Evolutionary conservation across 2,113 vertebrate genomes (phyloP).

Genomic region (Colossoma macropomum): DNA sequence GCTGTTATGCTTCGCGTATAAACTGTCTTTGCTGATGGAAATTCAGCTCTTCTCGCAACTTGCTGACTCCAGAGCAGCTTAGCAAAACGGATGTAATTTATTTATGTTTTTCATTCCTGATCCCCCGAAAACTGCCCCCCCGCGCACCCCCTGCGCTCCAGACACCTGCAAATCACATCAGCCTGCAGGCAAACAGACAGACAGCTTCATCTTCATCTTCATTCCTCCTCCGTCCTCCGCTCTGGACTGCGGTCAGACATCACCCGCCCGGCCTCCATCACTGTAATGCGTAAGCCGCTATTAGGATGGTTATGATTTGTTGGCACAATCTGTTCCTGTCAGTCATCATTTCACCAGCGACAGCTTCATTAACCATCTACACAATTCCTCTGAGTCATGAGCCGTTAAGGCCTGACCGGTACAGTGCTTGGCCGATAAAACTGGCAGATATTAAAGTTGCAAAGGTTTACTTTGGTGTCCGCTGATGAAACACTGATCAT

Average conservation of each 20-base stretch:
- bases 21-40: slow-evolving; percentile 79
- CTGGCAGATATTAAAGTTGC: too few species aligned
- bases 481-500: too few species aligned
- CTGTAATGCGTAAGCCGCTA: background rate
- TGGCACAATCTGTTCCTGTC: slow-evolving; percentile 10
- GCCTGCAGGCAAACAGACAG: slow-evolving; percentile 32
- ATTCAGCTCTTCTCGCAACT: slow-evolving; percentile 66
- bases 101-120: slow-evolving; percentile 59
- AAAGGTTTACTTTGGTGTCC: too few species aligned
- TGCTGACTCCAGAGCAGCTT: slow-evolving; percentile 70
- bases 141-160: background rate
- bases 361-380: background rate
- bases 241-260: background rate
- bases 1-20: slow-evolving; percentile 80
- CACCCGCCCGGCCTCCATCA: background rate
- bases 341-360: background rate
- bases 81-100: slow-evolving; percentile 67
- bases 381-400: background rate
- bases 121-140: background rate
- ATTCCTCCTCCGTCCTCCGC: background rate
- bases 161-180: slow-evolving; percentile 63
- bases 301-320: slow-evolving; percentile 7
- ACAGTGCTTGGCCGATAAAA: too few species aligned
- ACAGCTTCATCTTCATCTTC: slow-evolving; percentile 31
- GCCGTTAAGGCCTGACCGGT: background rate